phyloP scores from a whole-genome alignment of 2,113 vertebrate species.

The Strigops habroptila region DNA sequence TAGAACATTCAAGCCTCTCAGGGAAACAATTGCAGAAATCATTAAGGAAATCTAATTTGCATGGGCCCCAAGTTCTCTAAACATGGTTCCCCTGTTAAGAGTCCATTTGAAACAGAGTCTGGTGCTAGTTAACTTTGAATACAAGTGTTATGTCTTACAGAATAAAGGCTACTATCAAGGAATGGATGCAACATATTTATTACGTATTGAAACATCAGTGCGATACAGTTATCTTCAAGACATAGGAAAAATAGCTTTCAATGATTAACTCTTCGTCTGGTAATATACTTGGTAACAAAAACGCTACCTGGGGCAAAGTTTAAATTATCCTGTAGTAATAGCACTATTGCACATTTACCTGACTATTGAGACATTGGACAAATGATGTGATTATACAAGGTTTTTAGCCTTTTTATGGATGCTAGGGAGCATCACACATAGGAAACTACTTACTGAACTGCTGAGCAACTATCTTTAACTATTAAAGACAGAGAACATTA shows the following conservation, averaged over 20 bases:
- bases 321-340: background rate
- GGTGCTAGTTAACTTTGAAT: background rate
- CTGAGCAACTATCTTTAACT: background rate
- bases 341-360: background rate
- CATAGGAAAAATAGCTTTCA: background rate
- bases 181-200: background rate
- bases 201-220: background rate
- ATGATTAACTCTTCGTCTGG: background rate
- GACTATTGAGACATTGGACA: background rate
- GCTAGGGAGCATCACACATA: background rate
- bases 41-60: background rate
- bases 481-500: background rate
- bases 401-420: background rate
- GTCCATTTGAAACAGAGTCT: background rate
- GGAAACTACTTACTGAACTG: background rate
- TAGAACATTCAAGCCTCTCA: background rate
- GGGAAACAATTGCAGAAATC: background rate
- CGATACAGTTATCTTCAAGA: background rate
- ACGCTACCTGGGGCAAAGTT: background rate
- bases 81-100: accelerated
- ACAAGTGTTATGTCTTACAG: background rate
- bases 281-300: background rate
- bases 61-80: background rate
- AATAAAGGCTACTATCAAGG: background rate
- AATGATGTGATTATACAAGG: background rate